Conservation (phyloP, 2,113 vertebrate species). For the Cyprinodon tularosa region DNA sequence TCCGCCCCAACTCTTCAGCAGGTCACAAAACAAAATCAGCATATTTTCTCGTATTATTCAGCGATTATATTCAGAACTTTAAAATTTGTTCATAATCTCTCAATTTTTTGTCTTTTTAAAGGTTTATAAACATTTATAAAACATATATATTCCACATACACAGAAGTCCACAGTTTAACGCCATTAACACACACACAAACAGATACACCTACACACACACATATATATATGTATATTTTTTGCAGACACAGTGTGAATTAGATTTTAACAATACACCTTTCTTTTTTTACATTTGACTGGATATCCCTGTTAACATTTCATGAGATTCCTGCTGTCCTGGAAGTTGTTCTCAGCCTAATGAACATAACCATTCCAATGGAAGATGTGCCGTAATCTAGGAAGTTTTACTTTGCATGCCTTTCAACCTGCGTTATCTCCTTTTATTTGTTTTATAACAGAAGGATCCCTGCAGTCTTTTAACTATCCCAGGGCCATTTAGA, state of each 20-base stretch:
- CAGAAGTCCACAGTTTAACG: too few species aligned
- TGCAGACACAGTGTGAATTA: background rate
- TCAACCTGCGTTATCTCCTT: slow-evolving; percentile 32
- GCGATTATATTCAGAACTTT: too few species aligned
- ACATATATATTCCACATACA: too few species aligned
- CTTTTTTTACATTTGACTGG: slow-evolving; percentile 39
- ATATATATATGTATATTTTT: background rate
- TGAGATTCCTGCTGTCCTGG: slow-evolving; percentile 20
- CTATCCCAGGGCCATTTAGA: background rate
- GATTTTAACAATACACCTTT: slow-evolving; percentile 16
- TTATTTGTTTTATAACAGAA: slow-evolving; percentile 13
- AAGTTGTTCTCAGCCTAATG: slow-evolving; percentile 32
- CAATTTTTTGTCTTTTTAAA: too few species aligned
- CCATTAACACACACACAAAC: too few species aligned
- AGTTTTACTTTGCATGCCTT: slow-evolving; percentile 37
- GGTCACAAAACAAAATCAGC: too few species aligned
- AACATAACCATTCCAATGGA: slow-evolving; percentile 39
- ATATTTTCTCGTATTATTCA: too few species aligned
- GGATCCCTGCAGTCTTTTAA: slow-evolving; percentile 34
- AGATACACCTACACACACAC: too few species aligned
- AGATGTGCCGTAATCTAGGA: slow-evolving; percentile 32
- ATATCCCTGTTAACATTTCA: slow-evolving; percentile 40
- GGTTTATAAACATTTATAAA: too few species aligned
- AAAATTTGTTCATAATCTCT: too few species aligned
- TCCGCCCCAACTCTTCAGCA: too few species aligned